Conservation (phyloP, 2,888 invertebrate genomes). For the Pycnomerus fuliginosus region DNA sequence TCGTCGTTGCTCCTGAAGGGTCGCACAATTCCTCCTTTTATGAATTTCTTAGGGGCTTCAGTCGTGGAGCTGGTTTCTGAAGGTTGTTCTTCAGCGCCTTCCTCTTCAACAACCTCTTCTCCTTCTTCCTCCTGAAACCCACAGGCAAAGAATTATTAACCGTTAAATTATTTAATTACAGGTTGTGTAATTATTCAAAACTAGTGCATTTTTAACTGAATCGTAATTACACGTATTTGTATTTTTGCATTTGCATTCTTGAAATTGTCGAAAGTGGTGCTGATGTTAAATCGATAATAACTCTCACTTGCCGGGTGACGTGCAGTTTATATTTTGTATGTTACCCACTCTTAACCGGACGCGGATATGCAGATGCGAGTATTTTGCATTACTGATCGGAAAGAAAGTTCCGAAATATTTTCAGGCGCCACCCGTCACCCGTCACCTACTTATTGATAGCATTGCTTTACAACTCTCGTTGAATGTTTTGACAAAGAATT, state of each 20-base stretch:
- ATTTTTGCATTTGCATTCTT: constrained; percentile 16
- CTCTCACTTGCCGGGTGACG: constrained; percentile 20
- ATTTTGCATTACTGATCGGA: constrained; percentile 7
- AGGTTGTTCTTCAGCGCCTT: constrained; percentile 59
- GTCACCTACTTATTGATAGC: no score
- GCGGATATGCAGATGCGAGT: constrained; percentile 13
- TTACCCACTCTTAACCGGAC: constrained; percentile 2
- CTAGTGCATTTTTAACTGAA: constrained; percentile 7
- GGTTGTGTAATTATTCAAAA: constrained; percentile 10
- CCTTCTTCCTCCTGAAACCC: constrained; percentile 49
- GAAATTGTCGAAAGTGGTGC: constrained; percentile 16
- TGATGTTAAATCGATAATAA: constrained; percentile 18
- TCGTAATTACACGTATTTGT: constrained; percentile 5
- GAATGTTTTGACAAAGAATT: no score
- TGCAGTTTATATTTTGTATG: constrained; percentile 11
- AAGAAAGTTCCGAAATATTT: constrained; percentile 17
- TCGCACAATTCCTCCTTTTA: constrained; percentile 64
- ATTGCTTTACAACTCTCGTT: no score
- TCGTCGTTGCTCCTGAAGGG: constrained; percentile 81
- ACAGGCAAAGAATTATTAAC: background rate
- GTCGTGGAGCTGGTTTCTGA: constrained; percentile 65
- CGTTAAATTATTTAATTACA: no score
- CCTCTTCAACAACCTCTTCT: constrained; percentile 57
- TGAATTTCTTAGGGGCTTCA: constrained; percentile 68
- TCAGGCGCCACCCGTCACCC: constrained; percentile 13